These are phyloP conservation scores for Himantopus leucocephalus DNA, from an alignment of 2,113 vertebrate genomes.

Conservation along the genomic window DNA sequence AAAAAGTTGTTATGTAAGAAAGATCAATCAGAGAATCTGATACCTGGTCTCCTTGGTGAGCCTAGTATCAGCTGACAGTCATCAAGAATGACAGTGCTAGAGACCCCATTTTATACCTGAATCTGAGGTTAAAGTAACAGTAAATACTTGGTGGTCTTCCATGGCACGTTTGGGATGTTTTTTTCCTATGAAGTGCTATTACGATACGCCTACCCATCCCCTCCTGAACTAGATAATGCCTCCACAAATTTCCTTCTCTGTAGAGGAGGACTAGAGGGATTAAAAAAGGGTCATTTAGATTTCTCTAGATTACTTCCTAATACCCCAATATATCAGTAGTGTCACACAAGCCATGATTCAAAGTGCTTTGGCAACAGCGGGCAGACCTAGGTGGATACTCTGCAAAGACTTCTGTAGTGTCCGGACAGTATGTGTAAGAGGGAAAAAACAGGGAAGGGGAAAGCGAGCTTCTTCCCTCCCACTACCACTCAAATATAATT, in stretches of 20 bases:
- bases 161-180: background rate
- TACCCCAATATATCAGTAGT: background rate
- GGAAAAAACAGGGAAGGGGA: background rate
- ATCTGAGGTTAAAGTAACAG: background rate
- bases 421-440: background rate
- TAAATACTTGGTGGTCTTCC: background rate
- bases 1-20: background rate
- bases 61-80: background rate
- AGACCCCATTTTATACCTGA: background rate
- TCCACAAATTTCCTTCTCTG: background rate
- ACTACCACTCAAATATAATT: background rate
- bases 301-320: background rate
- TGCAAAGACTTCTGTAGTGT: background rate
- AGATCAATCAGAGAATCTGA: background rate
- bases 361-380: background rate
- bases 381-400: background rate
- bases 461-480: background rate
- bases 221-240: background rate
- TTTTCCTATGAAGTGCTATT: background rate
- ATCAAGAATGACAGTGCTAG: background rate
- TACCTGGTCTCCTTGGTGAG: background rate
- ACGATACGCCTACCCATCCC: background rate
- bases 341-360: background rate
- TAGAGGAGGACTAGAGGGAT: background rate
- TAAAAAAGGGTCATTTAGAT: background rate